A percentile compares a stretch with the other conserved stretches of the same genome.
Conservation (phyloP, 2,113 vertebrate genomes). For the Ceuthmochares aereus region DNA sequence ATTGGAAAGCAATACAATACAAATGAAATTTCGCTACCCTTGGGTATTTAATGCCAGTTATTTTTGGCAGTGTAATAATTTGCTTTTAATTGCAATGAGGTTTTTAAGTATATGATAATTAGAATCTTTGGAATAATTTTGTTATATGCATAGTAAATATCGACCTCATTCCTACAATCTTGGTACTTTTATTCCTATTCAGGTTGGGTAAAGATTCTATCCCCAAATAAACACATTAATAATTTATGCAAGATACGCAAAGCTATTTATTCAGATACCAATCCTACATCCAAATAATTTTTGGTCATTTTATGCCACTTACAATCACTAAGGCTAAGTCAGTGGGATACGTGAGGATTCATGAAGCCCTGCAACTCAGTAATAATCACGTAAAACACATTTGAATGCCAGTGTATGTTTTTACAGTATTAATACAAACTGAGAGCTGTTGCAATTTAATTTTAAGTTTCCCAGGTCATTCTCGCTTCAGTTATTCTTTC, state of each 20-base stretch:
- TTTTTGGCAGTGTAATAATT: not conserved
- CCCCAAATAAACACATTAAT: not conserved
- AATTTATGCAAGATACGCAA: not conserved
- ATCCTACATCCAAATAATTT: not conserved
- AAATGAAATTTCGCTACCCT: constrained; percentile 8
- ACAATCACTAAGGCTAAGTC: not conserved
- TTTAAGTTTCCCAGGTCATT: not conserved
- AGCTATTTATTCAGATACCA: not conserved
- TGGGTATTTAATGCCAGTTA: not conserved
- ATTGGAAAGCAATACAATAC: not conserved
- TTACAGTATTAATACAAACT: not conserved
- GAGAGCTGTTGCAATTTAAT: not conserved
- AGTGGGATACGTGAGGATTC: not conserved
- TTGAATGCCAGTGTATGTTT: not conserved
- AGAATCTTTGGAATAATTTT: constrained; percentile 17
- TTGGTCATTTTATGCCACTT: not conserved
- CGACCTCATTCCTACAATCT: not conserved
- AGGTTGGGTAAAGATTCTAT: not conserved
- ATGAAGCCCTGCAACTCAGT: not conserved
- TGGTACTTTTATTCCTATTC: not conserved
- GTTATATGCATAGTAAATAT: not conserved
- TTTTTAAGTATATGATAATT: not conserved
- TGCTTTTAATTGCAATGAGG: constrained; percentile 1
- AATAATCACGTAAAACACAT: not conserved
- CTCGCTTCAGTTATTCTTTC: not conserved